These are phyloP conservation scores for Aplocera efformata DNA, from an alignment of 2,888 invertebrate species.

Conservation along the genomic window DNA sequence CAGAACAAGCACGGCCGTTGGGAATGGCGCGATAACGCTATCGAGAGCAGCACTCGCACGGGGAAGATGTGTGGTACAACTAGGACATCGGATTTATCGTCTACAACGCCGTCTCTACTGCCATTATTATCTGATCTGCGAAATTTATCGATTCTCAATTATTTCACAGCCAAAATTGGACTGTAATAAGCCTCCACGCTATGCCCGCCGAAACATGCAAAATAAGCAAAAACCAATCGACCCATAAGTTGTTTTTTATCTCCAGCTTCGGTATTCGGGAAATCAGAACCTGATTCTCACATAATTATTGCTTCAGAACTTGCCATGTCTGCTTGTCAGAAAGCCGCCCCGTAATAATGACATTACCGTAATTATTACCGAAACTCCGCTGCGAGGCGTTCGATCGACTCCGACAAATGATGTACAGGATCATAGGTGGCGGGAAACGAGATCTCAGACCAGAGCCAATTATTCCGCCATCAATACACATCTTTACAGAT, in stretches of 20 bases:
- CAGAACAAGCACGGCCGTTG: conserved; percentile 6
- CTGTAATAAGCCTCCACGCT: conserved; percentile 16
- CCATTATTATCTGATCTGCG: conserved; percentile 19
- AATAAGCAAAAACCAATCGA: conserved; percentile 19
- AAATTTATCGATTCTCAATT: conserved; percentile 16
- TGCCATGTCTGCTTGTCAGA: conserved; percentile 23
- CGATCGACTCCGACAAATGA: conserved; percentile 52
- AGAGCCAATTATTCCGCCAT: conserved; percentile 56
- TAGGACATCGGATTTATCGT: conserved; percentile 16
- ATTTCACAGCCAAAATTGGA: conserved; percentile 15
- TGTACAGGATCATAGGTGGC: conserved; percentile 47
- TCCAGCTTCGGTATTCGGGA: conserved; percentile 23
- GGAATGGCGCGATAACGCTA: conserved; percentile 13
- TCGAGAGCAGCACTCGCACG: conserved; percentile 8
- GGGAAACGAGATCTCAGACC: conserved; percentile 36
- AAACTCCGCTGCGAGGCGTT: conserved; percentile 28
- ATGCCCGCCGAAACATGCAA: conserved; percentile 18
- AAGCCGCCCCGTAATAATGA: conserved; percentile 27
- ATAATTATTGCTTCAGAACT: conserved; percentile 25
- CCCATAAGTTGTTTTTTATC: conserved; percentile 16
- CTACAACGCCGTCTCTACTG: conserved; percentile 11
- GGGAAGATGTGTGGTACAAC: conserved; percentile 12
- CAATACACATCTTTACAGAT: conserved; percentile 42
- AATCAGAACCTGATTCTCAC: conserved; percentile 31
- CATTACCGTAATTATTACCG: conserved; percentile 33